Percentiles rank a stretch among this genome's conserved stretches.
Evolutionary conservation across 2,113 vertebrate genomes (phyloP).

Genomic region (Sclerurus mexicanus): DNA sequence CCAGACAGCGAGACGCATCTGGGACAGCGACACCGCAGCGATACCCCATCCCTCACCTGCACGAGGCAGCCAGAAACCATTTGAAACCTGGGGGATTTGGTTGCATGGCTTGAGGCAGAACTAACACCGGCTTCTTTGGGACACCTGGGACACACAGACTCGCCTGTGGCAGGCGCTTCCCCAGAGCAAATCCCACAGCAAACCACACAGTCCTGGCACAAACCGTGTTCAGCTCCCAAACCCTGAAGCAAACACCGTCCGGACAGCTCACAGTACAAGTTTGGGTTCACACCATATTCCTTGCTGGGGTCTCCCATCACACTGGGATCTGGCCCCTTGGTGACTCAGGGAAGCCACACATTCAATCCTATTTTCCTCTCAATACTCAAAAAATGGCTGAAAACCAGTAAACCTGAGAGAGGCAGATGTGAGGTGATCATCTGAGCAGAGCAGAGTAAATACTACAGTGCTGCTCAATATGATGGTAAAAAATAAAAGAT

Average conservation of each 20-base stretch:
- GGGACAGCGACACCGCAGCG: rapidly evolving
- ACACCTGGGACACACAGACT: no score
- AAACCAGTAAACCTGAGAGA: neutral
- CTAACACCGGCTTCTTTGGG: neutral
- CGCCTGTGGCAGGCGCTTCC: neutral
- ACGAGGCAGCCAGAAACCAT: rapidly evolving
- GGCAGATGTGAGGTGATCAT: neutral
- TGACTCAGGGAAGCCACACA: neutral
- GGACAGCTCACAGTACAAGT: neutral
- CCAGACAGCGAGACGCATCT: neutral
- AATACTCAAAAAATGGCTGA: neutral
- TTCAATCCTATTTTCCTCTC: no score
- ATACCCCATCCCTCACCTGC: neutral
- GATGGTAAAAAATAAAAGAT: neutral
- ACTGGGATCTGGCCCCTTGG: rapidly evolving
- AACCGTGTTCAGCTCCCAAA: rapidly evolving
- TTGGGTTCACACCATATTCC: neutral
- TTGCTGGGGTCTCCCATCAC: neutral
- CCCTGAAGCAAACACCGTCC: neutral
- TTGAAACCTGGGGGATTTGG: rapidly evolving
- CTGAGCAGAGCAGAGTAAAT: neutral
- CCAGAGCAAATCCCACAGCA: neutral
- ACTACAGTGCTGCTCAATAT: rapidly evolving
- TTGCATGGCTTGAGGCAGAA: neutral
- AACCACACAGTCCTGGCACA: rapidly evolving